phyloP scores from a whole-genome alignment of 2,113 vertebrate species.

The Ammospiza nelsoni region DNA sequence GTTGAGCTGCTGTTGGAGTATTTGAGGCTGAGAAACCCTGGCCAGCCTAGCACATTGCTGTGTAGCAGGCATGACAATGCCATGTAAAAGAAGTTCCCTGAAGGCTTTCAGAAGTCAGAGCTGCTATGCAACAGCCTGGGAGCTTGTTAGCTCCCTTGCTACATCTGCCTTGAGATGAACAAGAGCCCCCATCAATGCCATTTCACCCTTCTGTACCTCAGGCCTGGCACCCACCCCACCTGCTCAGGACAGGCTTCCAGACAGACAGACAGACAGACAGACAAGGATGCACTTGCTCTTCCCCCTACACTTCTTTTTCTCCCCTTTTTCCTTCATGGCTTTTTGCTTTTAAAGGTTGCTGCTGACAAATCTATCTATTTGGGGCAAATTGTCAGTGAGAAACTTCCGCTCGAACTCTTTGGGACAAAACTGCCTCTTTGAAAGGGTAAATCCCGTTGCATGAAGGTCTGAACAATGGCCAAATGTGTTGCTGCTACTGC shows the following conservation, averaged over 20 bases:
- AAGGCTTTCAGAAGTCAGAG: conserved; percentile 69
- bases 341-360: conserved; percentile 88
- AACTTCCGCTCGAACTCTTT: conserved; percentile 99
- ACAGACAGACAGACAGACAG: background rate
- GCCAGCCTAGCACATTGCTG: background rate
- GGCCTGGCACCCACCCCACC: background rate
- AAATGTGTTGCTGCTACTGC: conserved; percentile 95
- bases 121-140: conserved; percentile 51
- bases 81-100: conserved; percentile 49
- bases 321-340: conserved; percentile 68
- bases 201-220: background rate
- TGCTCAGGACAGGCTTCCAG: background rate
- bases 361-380: conserved; percentile 99
- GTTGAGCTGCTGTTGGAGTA: background rate
- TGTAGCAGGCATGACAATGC: conserved; percentile 55
- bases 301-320: conserved; percentile 35
- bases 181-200: conserved; percentile 36
- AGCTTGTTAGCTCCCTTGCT: conserved; percentile 66
- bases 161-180: conserved; percentile 63
- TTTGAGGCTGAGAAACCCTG: conserved; percentile 8
- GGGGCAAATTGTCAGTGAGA: conserved; percentile 99
- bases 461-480: conserved; percentile 97
- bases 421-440: conserved; percentile 99
- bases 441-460: conserved; percentile 99
- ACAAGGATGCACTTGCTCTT: conserved; percentile 59